Evolutionary conservation across 1,140 invertebrate genomes (phyloP).

Genomic region (Neotoxoptera formosana): DNA sequence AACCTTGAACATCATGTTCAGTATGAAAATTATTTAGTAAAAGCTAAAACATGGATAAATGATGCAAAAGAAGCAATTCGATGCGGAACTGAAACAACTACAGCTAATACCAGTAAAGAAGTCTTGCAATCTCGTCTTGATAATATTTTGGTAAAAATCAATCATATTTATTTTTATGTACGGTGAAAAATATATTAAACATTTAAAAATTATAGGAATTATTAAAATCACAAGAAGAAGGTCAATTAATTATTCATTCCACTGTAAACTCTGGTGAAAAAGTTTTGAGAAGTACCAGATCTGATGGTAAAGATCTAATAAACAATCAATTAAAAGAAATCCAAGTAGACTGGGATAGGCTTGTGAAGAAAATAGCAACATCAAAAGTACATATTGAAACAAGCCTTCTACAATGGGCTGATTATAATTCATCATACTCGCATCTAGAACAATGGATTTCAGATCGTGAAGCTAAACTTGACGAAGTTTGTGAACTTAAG

Average conservation of each 20-base stretch:
- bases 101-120: constrained; percentile 80
- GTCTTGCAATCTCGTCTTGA: constrained; percentile 82
- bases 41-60: constrained; percentile 88
- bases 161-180: not conserved
- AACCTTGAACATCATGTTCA: constrained; percentile 87
- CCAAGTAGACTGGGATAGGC: constrained; percentile 90
- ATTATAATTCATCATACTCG: constrained; percentile 89
- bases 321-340: constrained; percentile 87
- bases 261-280: constrained; percentile 94
- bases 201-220: constrained; percentile 70
- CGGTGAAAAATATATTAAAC: not conserved
- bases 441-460: constrained; percentile 95
- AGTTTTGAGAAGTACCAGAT: constrained; percentile 83
- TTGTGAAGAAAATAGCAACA: constrained; percentile 91
- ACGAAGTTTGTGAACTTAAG: constrained; percentile 89
- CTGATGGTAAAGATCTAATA: constrained; percentile 88
- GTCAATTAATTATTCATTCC: constrained; percentile 86
- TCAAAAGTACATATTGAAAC: constrained; percentile 93
- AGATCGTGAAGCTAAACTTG: constrained; percentile 91
- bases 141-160: constrained; percentile 67
- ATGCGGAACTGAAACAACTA: constrained; percentile 79
- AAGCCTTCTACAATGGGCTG: constrained; percentile 91
- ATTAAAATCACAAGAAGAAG: constrained; percentile 84
- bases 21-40: constrained; percentile 80
- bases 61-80: constrained; percentile 84